Percentiles rank a stretch among this genome's conserved stretches.
Conservation (phyloP, 1,140 invertebrate species). For the Trichonephila clavata region DNA sequence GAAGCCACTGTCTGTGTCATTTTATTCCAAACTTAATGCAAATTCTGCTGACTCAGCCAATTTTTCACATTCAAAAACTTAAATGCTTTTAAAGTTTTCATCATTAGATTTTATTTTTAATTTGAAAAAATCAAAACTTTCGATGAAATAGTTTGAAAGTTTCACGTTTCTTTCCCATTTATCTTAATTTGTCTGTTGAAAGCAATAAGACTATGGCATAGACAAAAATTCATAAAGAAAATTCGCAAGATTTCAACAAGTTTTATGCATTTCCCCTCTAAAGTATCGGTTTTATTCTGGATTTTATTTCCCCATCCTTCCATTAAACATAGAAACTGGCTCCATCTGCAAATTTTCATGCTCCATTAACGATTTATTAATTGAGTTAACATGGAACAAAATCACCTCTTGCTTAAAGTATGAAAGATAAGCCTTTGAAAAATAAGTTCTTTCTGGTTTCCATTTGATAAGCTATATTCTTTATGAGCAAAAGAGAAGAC, state of each 20-base stretch:
- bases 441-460: conserved; percentile 9
- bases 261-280: not conserved
- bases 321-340: not conserved
- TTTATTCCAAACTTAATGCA: no score
- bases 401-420: not conserved
- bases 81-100: no score
- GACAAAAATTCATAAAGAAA: not conserved
- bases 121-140: no score
- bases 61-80: no score
- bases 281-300: conserved; percentile 8
- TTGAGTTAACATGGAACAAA: conserved; percentile 31
- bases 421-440: conserved; percentile 15
- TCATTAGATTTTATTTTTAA: no score
- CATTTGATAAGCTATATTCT: conserved; percentile 18
- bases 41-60: no score
- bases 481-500: conserved; percentile 7
- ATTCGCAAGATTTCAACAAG: conserved; percentile 1
- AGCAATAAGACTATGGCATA: not conserved
- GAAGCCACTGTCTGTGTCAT: no score
- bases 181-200: not conserved
- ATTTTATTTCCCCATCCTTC: not conserved
- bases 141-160: not conserved
- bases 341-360: not conserved
- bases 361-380: conserved; percentile 31
- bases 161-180: not conserved